Base-by-base conservation (phyloP, 2,888 invertebrate species). In the Stenichneumon culpator region DNA sequence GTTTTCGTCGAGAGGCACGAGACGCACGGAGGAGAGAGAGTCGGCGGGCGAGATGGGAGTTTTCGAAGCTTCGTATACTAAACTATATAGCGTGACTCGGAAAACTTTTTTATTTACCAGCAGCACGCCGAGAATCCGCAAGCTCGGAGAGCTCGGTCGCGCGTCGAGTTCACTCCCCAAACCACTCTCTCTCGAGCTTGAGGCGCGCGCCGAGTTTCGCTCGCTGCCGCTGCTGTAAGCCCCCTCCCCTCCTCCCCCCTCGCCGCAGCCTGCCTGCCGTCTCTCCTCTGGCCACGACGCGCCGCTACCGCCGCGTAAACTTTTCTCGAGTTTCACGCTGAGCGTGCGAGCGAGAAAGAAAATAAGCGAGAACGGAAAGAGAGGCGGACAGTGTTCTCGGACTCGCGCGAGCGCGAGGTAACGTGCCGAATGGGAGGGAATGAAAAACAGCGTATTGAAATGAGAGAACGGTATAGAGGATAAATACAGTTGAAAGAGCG, bases 271-370 rank as follows among this genome's bases (percentile, higher is more conserved):
- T 22, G 54, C 22, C 9, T 39, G 9, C 63, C 39, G 14, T 22
- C 50, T 32, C 57, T 52, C 9, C 44, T 70, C 57, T 77, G 65
- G 70, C 32, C 74, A 78, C 57, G 70, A 79, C 72, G 86, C 84
- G 79, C 79, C 73, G 81, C 57, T 67, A 78, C 86, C 22, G 74
- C 75, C 75, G 87, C 81, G 87, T 79, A 88, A 88, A 86, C 87
- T 88, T 88, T 88, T 85, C 73, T 25, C 82, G 86, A 88, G 88
- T 88, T 87, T 79, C 25, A 63, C 79, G 77, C 36, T 44, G 77
- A 73, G 84, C 22, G 86, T 68, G 87, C 82, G 80, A 86, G 85
- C 50, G 85, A 82, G 85, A 85, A 28, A 50, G 82, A 74, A 73
- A 50, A 63, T 25, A 47, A 28, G 63, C 57, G 69, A 50, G 60